Base-by-base conservation (phyloP, 2,888 invertebrate species). In the Prenolepis imparis region DNA sequence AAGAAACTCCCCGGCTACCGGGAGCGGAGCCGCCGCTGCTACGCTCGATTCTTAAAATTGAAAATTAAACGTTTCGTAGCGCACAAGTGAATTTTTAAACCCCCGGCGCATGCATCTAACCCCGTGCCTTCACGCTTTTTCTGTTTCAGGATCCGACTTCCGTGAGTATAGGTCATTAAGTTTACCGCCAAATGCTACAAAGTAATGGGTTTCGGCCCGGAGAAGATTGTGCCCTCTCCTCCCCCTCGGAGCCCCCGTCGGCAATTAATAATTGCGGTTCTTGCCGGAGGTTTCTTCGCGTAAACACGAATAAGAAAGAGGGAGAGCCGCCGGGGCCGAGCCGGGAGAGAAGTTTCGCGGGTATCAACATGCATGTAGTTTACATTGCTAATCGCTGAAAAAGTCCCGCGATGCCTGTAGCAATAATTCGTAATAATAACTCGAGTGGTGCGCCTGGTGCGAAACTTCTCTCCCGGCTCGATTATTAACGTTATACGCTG, bases 141-240 rank as follows among this genome's bases (percentile, higher is more conserved):
- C 87, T 94, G 93, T 94, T 94, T 87, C 94, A 94, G 94, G 94
- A 94, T 92, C 94, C 94, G 82, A 94, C 94, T 87, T 94, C 94
- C 91, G 94, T 94, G 91, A 94, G 94, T 94, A 91, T 87, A 82
- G 85, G 86, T 88, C 78, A 87, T 88, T 89, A 88, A 70, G 85
- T 67, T 67, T 78, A 84, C 75, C 87, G 67, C 81, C 85, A 86
- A 85, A 85, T 73, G 86, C 85, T 87, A 64, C 87, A 81, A 87
- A 88, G 86, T 89, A 86, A 75, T 67, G 68, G 78, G 82, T 57
- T 74, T 44, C 44, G 36, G 61, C 24, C 74, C 48, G n/a, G 67
- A 59, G 64, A 32, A 21, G n/a, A 68, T 52, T 41, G 44, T n/a
- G n/a, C 52, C 48, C 77, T 28, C 3, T 28, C 28, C 75, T n/a